Conservation (phyloP, 37 sponge, comb jelly and placozoan species). For the Geodia barretti region DNA sequence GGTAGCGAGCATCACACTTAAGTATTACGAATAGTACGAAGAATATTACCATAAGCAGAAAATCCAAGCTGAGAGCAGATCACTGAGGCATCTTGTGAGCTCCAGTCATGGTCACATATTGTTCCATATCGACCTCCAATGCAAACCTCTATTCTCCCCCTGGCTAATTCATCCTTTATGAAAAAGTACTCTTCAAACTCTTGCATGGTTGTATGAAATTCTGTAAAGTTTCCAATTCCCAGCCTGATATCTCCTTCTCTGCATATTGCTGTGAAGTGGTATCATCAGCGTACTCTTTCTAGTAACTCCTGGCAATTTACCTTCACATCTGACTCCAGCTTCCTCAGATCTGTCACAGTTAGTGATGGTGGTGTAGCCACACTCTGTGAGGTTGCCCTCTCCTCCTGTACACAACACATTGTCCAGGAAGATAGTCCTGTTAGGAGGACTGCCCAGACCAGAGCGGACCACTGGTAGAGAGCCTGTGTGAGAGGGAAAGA, state of each 20-base stretch:
- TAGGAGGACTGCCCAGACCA: not conserved
- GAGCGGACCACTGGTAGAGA: too few relatives aligned
- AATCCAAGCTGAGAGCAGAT: conserved; percentile 40
- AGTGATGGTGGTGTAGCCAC: not conserved
- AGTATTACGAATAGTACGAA: not conserved
- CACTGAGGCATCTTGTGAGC: conserved; percentile 32
- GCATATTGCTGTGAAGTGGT: conserved; percentile 15
- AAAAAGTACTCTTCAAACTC: not conserved
- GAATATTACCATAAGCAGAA: conserved; percentile 23
- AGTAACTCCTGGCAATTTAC: not conserved
- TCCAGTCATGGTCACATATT: conserved; percentile 31
- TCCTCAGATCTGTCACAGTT: conserved; percentile 10
- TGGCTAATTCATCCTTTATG: not conserved
- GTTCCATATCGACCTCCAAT: conserved; percentile 25
- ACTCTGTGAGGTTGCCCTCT: not conserved
- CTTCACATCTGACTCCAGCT: conserved; percentile 35
- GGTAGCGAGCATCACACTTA: too few relatives aligned
- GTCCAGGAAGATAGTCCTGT: not conserved
- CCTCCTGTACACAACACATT: conserved; percentile 16
- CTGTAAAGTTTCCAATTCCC: not conserved
- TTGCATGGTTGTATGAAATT: not conserved
- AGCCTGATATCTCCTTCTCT: conserved; percentile 23
- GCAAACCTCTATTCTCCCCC: conserved; percentile 42
- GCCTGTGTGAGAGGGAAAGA: too few relatives aligned
- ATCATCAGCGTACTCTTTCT: too few relatives aligned